Percentiles rank a stretch among this genome's conserved stretches.
These are phyloP conservation scores for Andrena cerasifolii DNA, from an alignment of 1,140 invertebrate genomes.

Conservation along the genomic window DNA sequence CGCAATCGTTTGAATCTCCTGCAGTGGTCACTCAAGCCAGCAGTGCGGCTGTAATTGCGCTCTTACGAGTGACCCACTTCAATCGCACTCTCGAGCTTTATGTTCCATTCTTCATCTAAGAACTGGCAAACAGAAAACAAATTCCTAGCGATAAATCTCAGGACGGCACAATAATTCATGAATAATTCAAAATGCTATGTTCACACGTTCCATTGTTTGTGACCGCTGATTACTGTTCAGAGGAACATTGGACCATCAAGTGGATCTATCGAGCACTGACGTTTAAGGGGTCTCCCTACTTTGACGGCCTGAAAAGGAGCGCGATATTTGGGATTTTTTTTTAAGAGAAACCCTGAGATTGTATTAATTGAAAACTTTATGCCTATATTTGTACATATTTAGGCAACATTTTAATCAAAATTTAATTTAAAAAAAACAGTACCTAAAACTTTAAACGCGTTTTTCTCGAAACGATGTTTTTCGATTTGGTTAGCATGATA, in stretches of 20 bases:
- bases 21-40: background rate
- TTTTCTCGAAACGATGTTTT: too few relatives aligned
- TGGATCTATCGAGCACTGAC: background rate
- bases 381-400: too few relatives aligned
- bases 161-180: slow-evolving; percentile 14
- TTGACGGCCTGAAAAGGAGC: too few relatives aligned
- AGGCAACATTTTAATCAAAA: too few relatives aligned
- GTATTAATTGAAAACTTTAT: too few relatives aligned
- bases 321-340: too few relatives aligned
- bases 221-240: slow-evolving; percentile 17
- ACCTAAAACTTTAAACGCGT: too few relatives aligned
- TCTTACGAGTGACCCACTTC: background rate
- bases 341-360: too few relatives aligned
- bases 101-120: slow-evolving; percentile 39
- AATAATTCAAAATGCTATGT: slow-evolving; percentile 45
- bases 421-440: too few relatives aligned
- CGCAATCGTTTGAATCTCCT: background rate
- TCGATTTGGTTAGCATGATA: too few relatives aligned
- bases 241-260: background rate
- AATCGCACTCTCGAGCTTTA: slow-evolving; percentile 15
- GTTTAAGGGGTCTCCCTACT: too few relatives aligned
- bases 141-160: slow-evolving; percentile 22
- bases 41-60: slow-evolving; percentile 15
- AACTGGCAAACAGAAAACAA: slow-evolving; percentile 8
- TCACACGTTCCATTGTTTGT: slow-evolving; percentile 28